Base-by-base conservation (phyloP, 2,888 invertebrate genomes). In the Papilio gigon region DNA sequence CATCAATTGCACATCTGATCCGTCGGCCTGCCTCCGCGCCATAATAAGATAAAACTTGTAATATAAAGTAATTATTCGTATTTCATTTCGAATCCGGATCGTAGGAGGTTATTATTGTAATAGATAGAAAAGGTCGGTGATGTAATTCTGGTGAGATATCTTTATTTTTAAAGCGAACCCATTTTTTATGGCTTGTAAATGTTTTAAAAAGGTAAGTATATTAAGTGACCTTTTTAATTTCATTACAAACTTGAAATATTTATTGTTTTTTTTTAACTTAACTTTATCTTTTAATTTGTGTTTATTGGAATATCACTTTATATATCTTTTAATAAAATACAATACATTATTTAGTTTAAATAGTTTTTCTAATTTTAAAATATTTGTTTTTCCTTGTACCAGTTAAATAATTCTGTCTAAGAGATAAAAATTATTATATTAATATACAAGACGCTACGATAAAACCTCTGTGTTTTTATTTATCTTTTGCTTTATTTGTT, bases 1-100 rank as follows among this genome's bases (percentile, higher is more conserved):
- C 62, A 44, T 50, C 30, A 50, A 47, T 50, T 50, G 60, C 22
- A 59, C 5, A 59, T 37, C 33, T 59, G 22, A 37, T 35, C 37
- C 8, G 4, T 53, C 33, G 20, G n/a, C 12, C n/a, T 59, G 12
- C 25, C 22, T 11, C 12, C 20, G 20, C 4, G 1, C 22, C 1
- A 22, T 59, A 37, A 37, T 35, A 37, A 37, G 22, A 59, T 37
- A 4, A 59, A 37, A 59, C 30, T 59, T 59, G 37, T 14, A 22
- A 59, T 37, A 58, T 20, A 33, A 58, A 33, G 33, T 58, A 17
- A 33, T 12, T 58, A 0, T 58, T 58, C 35, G 9, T 35, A 12
- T 35, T 58, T 22, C 20, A 58, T 35, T 37, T 20, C 6, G 12
- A 59, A 59, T 37, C 37, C 59, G 20, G 59, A 59, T 59, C 22